Percentiles rank a stretch among this genome's conserved stretches.
Conservation (phyloP, 2,888 invertebrate genomes). For the Poecilus cupreus region DNA sequence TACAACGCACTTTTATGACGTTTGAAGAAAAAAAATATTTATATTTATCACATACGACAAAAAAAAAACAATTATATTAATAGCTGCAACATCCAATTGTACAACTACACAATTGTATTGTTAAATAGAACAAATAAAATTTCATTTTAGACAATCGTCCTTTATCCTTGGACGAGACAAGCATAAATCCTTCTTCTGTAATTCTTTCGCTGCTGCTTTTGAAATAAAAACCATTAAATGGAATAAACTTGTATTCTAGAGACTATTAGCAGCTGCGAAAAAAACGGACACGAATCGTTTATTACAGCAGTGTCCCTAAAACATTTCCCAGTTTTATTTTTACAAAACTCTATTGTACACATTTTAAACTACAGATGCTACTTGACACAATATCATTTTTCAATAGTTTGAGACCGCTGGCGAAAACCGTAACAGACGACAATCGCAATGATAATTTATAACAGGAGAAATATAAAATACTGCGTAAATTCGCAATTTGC, state of each 20-base stretch:
- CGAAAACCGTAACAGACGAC: neutral
- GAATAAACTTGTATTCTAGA: slow-evolving; percentile 28
- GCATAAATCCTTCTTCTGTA: slow-evolving; percentile 24
- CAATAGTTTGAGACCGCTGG: neutral
- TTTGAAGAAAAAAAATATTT: no score
- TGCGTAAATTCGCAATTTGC: neutral
- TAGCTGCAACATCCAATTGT: neutral
- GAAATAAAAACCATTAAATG: slow-evolving; percentile 30
- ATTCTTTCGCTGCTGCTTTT: neutral
- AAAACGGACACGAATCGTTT: slow-evolving; percentile 13
- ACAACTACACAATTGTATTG: neutral
- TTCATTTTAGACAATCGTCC: neutral
- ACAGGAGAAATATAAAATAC: neutral
- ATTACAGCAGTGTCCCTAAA: neutral
- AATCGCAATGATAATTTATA: neutral
- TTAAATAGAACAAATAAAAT: neutral
- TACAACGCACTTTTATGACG: no score
- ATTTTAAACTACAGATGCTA: no score
- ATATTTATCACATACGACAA: no score
- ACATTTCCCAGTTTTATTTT: neutral
- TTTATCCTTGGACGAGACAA: neutral
- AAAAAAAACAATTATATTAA: no score
- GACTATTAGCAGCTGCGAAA: slow-evolving; percentile 34
- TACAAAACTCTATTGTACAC: no score
- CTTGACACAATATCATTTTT: neutral